A percentile compares a stretch with the other conserved stretches of the same genome.
Evolutionary conservation across 2,113 vertebrate genomes (phyloP).

Genomic region (Callipepla squamata): DNA sequence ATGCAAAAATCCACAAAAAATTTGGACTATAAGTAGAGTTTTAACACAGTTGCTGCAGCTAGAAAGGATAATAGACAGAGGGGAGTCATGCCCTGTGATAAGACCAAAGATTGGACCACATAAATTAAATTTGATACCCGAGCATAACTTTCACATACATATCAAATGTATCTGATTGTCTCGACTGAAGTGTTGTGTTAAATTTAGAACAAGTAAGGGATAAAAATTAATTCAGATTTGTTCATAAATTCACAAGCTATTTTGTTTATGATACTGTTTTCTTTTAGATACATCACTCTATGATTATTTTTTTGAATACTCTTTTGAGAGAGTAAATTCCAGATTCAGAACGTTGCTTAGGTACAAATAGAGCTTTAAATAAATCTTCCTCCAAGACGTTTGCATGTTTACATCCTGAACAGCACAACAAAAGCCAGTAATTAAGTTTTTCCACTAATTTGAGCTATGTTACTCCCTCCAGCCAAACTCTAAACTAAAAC

Average conservation of each 20-base stretch:
- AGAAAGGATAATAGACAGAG: neutral
- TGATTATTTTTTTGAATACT: neutral
- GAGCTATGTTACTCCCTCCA: neutral
- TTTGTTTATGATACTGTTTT: neutral
- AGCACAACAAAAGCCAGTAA: neutral
- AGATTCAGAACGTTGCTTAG: neutral
- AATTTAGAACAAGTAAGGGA: neutral
- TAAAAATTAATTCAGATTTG: neutral
- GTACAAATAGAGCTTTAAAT: neutral
- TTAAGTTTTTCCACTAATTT: neutral
- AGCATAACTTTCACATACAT: neutral
- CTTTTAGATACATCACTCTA: neutral
- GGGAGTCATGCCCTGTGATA: fast-evolving
- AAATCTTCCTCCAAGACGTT: neutral
- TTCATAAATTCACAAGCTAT: neutral
- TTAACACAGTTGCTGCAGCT: neutral
- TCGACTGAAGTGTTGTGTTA: neutral
- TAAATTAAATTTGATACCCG: neutral
- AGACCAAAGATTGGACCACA: neutral
- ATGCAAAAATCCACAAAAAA: neutral
- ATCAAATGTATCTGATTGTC: neutral
- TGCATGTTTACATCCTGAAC: neutral
- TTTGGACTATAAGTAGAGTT: neutral
- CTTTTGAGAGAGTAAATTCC: neutral
- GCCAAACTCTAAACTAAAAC: neutral